These are phyloP conservation scores for Kuschelorhynchus macadamiae DNA, from an alignment of 2,888 invertebrate genomes.

Conservation along the genomic window DNA sequence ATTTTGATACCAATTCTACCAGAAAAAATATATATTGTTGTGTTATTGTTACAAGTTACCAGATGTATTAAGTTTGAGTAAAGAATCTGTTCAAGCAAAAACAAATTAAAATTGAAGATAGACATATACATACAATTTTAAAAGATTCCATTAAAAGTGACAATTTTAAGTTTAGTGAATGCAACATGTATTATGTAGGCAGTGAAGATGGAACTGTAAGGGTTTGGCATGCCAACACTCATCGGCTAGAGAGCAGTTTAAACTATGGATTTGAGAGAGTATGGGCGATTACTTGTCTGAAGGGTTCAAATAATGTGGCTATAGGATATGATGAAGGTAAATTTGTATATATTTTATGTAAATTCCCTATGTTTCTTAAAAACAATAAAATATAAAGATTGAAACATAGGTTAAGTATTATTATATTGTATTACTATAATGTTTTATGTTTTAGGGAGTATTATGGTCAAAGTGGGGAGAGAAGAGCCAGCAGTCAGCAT, in stretches of 20 bases:
- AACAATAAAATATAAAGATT: no score
- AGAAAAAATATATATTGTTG: no score
- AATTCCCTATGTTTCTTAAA: background rate
- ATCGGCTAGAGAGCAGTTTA: conserved; percentile 94
- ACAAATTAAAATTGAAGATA: no score
- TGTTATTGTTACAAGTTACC: no score
- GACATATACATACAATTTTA: no score
- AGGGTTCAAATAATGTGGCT: conserved; percentile 96
- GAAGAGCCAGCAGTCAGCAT: conserved; percentile 99
- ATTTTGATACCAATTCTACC: no score
- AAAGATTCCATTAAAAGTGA: no score
- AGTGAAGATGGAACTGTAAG: conserved; percentile 98
- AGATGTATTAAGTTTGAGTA: no score
- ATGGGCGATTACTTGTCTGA: conserved; percentile 95
- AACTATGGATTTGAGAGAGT: conserved; percentile 99
- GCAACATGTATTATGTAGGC: conserved; percentile 80
- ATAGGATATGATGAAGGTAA: conserved; percentile 70
- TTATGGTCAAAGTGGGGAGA: conserved; percentile 91
- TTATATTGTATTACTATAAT: no score
- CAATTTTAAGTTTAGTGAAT: no score
- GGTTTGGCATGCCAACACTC: conserved; percentile 99
- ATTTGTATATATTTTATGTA: background rate
- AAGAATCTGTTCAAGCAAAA: no score
- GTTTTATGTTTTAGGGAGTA: conserved; percentile 76
- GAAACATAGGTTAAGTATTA: no score